Percentiles rank a stretch among this genome's conserved stretches.
Conservation (phyloP, 2,113 vertebrate species). For the Danionella cerebrum region DNA sequence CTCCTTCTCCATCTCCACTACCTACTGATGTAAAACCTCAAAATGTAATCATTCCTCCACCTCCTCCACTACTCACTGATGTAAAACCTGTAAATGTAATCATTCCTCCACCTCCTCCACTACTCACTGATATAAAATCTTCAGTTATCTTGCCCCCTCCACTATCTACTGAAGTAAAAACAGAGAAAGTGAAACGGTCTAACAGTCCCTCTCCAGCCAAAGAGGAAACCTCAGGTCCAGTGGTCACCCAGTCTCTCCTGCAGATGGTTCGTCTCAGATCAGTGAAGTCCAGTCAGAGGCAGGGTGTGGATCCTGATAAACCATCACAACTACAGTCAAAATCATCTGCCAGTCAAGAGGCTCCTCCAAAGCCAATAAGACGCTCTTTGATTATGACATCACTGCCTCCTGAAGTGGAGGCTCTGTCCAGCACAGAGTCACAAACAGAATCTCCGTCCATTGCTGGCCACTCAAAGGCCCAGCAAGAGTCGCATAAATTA, state of each 20-base stretch:
- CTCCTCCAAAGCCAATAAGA: constrained; percentile 80
- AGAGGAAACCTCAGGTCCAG: constrained; percentile 62
- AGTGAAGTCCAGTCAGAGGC: constrained; percentile 44
- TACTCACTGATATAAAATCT: constrained; percentile 23
- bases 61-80: no score
- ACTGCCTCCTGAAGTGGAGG: constrained; percentile 19
- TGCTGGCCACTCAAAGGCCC: not conserved
- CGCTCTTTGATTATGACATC: constrained; percentile 59
- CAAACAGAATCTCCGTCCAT: not conserved
- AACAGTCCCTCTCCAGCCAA: constrained; percentile 19
- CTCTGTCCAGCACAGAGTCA: constrained; percentile 11
- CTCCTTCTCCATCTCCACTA: constrained; percentile 8
- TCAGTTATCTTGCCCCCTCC: no score
- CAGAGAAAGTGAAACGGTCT: constrained; percentile 45
- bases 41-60: no score
- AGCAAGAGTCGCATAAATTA: not conserved
- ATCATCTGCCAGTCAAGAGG: constrained; percentile 33
- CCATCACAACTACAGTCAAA: constrained; percentile 24
- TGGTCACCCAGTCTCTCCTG: constrained; percentile 75
- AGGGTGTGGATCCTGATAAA: constrained; percentile 8
- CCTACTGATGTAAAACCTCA: no score
- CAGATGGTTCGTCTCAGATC: constrained; percentile 82
- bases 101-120: not conserved
- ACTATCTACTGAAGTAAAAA: no score
- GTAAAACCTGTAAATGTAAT: not conserved